A percentile compares a stretch with the other conserved stretches of the same genome.
phyloP scores from a whole-genome alignment of 2,797 vertebrate genomes.

The Myoxocephalus aenaeus region DNA sequence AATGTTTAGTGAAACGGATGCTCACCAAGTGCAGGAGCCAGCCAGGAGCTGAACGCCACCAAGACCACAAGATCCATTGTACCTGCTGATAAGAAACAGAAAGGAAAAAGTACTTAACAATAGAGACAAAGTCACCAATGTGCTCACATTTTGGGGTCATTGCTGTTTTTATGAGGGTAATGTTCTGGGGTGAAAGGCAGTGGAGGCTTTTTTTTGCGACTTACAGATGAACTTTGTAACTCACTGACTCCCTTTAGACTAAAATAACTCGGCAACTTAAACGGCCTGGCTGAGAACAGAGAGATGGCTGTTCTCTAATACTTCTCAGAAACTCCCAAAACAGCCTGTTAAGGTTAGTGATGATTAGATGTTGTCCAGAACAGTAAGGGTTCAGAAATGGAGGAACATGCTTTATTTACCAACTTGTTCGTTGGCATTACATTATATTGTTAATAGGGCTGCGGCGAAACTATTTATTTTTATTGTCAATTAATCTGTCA shows the following conservation, averaged over 20 bases:
- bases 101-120: not conserved
- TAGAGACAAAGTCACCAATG: not conserved
- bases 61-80: constrained; percentile 75
- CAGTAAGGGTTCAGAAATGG: not conserved
- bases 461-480: no score
- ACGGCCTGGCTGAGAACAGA: constrained; percentile 16
- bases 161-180: constrained; percentile 6
- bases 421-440: not conserved
- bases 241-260: not conserved
- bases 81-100: constrained; percentile 52
- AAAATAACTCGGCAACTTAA: constrained; percentile 17
- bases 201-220: not conserved
- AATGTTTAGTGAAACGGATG: constrained; percentile 1
- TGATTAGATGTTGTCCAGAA: not conserved
- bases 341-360: not conserved
- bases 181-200: not conserved
- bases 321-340: not conserved
- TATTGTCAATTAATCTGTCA: no score
- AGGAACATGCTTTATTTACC: not conserved
- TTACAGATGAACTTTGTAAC: constrained; percentile 22
- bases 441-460: not conserved
- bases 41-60: constrained; percentile 70
- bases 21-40: constrained; percentile 79
- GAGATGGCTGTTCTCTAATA: constrained; percentile 17
- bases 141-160: not conserved